phyloP scores from a whole-genome alignment of 2,113 vertebrate species.

The Procavia capensis region DNA sequence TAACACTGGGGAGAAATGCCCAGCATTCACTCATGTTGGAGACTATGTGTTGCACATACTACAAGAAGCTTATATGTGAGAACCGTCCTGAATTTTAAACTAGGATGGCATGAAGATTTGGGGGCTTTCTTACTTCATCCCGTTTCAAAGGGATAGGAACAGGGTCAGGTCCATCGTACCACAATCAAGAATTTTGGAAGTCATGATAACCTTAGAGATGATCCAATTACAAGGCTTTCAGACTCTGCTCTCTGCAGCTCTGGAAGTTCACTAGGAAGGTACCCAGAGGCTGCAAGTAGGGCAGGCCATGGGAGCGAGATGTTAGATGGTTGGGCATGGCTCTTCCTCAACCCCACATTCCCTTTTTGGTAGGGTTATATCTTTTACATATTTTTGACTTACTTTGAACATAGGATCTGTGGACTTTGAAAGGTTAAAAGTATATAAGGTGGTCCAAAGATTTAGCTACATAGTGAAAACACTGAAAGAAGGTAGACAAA shows the following conservation, averaged over 20 bases:
- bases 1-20: slow-evolving; percentile 56
- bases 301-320: no score
- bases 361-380: background rate
- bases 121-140: background rate
- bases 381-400: background rate
- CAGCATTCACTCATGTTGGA: background rate
- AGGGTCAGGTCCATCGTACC: background rate
- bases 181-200: background rate
- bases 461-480: background rate
- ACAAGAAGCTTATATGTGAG: rapidly evolving
- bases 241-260: rapidly evolving
- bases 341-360: background rate
- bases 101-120: background rate
- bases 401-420: background rate
- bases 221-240: background rate
- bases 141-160: background rate
- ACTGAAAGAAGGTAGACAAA: background rate
- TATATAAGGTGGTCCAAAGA: background rate
- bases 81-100: background rate
- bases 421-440: background rate
- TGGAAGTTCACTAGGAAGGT: background rate
- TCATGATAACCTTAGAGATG: background rate
- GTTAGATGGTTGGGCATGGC: background rate
- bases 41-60: background rate
- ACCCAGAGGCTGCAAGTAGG: background rate